phyloP scores from a whole-genome alignment of 30 jellyfish, hydroid and myxozoan species.

The Aurelia sp. region DNA sequence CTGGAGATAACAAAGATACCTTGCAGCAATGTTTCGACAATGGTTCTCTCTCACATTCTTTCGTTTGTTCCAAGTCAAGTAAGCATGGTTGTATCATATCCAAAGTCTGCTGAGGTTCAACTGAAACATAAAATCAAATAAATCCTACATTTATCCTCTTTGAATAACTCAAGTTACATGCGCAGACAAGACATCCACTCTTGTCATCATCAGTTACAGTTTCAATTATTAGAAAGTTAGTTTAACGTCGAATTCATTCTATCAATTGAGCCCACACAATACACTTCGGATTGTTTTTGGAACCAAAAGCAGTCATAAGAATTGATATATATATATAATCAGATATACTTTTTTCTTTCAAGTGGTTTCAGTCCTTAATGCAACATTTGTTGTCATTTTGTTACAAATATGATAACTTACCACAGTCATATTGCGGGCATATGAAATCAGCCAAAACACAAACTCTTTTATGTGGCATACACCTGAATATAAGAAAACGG shows the following conservation, averaged over 20 bases:
- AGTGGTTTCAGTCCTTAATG: no score
- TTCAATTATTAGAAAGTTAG: no score
- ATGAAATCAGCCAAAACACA: slow-evolving; percentile 50
- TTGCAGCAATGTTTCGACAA: slow-evolving; percentile 33
- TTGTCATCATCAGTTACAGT: no score
- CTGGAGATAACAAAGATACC: not conserved
- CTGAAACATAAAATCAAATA: not conserved
- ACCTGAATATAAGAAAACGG: not conserved
- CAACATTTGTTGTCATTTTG: no score
- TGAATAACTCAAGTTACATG: not conserved
- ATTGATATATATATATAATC: no score
- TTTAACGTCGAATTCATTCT: no score
- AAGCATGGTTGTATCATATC: slow-evolving; percentile 43
- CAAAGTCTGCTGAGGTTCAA: slow-evolving; percentile 37
- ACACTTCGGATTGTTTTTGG: no score
- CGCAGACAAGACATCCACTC: not conserved
- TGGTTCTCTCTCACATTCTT: slow-evolving; percentile 49
- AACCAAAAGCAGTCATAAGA: no score
- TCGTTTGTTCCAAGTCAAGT: slow-evolving; percentile 26
- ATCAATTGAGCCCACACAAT: no score
- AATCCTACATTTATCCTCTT: not conserved
- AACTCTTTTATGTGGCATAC: slow-evolving; percentile 76
- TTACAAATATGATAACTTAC: not conserved
- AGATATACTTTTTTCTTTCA: no score
- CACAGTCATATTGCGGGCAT: slow-evolving; percentile 89